Evolutionary conservation across 2,797 vertebrate genomes (phyloP).

Genomic region (Bryconaethiops microstoma): DNA sequence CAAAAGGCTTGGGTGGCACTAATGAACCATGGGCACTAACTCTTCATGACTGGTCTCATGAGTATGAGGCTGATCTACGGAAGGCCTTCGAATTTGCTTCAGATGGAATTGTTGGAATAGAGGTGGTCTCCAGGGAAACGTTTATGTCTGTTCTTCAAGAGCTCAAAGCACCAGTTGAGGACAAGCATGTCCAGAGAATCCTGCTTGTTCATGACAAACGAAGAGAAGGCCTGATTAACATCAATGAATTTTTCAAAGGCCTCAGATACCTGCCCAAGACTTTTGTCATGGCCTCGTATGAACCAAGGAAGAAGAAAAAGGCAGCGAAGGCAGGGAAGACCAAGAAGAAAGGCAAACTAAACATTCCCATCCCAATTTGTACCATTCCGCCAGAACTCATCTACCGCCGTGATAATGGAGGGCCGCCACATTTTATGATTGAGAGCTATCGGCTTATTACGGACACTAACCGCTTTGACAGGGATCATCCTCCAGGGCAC

Average conservation of each 20-base stretch:
- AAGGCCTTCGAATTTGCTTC: constrained; percentile 63
- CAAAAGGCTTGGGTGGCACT: constrained; percentile 64
- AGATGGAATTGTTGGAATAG: constrained; percentile 64
- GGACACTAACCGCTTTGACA: constrained; percentile 72
- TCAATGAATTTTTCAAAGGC: constrained; percentile 88
- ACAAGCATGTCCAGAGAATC: constrained; percentile 69
- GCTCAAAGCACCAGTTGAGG: constrained; percentile 66
- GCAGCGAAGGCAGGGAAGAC: constrained; percentile 74
- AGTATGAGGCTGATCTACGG: constrained; percentile 75
- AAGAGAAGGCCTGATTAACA: constrained; percentile 68
- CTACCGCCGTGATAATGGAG: constrained; percentile 72
- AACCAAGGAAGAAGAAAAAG: constrained; percentile 80
- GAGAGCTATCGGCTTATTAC: constrained; percentile 75
- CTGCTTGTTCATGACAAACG: constrained; percentile 74
- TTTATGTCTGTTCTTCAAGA: constrained; percentile 79
- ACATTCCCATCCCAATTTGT: constrained; percentile 84
- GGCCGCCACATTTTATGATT: constrained; percentile 84
- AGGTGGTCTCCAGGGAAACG: constrained; percentile 67
- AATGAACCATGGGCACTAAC: constrained; percentile 80
- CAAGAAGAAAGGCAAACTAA: constrained; percentile 70
- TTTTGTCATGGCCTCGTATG: constrained; percentile 80
- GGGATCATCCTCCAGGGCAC: constrained; percentile 78
- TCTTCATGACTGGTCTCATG: constrained; percentile 90
- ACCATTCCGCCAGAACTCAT: constrained; percentile 68
- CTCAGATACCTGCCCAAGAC: constrained; percentile 82